These are phyloP conservation scores for Petrocephalus microphthalmus DNA, from an alignment of 2,113 vertebrate species.

Conservation along the genomic window DNA sequence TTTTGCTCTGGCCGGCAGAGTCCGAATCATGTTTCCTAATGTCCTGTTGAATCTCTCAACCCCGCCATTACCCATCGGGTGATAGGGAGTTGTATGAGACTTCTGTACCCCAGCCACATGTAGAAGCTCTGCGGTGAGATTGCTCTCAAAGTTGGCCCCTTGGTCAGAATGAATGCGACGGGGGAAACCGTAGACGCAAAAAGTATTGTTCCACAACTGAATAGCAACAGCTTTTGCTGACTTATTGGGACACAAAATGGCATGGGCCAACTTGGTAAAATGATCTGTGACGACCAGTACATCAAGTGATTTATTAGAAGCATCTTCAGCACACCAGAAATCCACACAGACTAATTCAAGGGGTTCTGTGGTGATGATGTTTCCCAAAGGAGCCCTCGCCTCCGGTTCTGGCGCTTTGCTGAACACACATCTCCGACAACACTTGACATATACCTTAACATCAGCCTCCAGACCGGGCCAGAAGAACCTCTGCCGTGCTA, in stretches of 20 bases:
- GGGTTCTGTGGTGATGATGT: background rate
- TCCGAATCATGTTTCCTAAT: background rate
- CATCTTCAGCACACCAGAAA: constrained; percentile 12
- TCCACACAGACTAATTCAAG: constrained; percentile 14
- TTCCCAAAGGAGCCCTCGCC: too few relatives aligned
- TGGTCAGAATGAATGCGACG: background rate
- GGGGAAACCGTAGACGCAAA: constrained; percentile 7
- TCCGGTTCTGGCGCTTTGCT: too few relatives aligned
- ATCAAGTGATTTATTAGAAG: constrained; percentile 20
- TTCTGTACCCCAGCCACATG: constrained; percentile 25
- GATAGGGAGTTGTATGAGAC: constrained; percentile 10
- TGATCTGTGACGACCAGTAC: constrained; percentile 24
- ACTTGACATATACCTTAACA: too few relatives aligned
- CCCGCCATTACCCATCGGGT: background rate
- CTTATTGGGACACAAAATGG: constrained; percentile 15
- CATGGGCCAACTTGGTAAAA: constrained; percentile 22
- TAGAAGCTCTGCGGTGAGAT: constrained; percentile 14
- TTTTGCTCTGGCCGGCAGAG: background rate
- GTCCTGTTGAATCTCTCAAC: constrained; percentile 9
- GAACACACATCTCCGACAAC: too few relatives aligned
- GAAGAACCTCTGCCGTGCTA: too few relatives aligned
- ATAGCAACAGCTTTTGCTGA: background rate
- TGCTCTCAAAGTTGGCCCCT: background rate
- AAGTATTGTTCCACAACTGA: constrained; percentile 14
- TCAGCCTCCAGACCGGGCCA: too few relatives aligned